Conservation (phyloP, 1,140 invertebrate species). For the Drosophila pseudoobscura region DNA sequence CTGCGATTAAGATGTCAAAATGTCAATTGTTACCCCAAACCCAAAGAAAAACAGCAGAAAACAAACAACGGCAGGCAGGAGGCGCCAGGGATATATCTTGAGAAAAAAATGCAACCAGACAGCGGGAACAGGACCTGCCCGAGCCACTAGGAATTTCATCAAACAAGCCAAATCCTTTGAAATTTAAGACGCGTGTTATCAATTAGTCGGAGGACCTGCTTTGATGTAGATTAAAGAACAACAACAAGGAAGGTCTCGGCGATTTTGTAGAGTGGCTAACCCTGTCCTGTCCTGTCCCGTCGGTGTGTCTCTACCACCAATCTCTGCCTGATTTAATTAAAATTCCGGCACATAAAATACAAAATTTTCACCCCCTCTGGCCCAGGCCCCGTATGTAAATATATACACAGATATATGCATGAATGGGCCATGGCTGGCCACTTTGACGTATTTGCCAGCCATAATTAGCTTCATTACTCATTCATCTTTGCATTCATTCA, state of each 20-base stretch:
- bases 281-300: not conserved
- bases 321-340: slow-evolving; percentile 58
- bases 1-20: slow-evolving; percentile 60
- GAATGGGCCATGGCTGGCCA: slow-evolving; percentile 21
- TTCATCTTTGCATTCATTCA: slow-evolving; percentile 65
- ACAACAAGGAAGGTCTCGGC: not conserved
- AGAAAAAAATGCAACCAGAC: not conserved
- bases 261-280: not conserved
- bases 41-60: not conserved
- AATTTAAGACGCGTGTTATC: slow-evolving; percentile 46
- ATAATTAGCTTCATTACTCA: slow-evolving; percentile 72
- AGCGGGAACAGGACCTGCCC: not conserved
- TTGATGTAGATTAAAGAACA: slow-evolving; percentile 47
- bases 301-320: slow-evolving; percentile 18
- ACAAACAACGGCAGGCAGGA: slow-evolving; percentile 20
- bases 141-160: not conserved
- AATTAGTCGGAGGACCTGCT: slow-evolving; percentile 51
- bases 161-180: slow-evolving; percentile 12
- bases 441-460: slow-evolving; percentile 52
- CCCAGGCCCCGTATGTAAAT: no score
- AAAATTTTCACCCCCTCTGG: not conserved
- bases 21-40: slow-evolving; percentile 35
- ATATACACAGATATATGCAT: slow-evolving; percentile 1
- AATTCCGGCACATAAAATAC: slow-evolving; percentile 37
- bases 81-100: not conserved